Evolutionary conservation across 2,113 vertebrate species (phyloP), one percentile per base, ranked within the genome.

Genomic region (Gnathochromis pfefferi): DNA sequence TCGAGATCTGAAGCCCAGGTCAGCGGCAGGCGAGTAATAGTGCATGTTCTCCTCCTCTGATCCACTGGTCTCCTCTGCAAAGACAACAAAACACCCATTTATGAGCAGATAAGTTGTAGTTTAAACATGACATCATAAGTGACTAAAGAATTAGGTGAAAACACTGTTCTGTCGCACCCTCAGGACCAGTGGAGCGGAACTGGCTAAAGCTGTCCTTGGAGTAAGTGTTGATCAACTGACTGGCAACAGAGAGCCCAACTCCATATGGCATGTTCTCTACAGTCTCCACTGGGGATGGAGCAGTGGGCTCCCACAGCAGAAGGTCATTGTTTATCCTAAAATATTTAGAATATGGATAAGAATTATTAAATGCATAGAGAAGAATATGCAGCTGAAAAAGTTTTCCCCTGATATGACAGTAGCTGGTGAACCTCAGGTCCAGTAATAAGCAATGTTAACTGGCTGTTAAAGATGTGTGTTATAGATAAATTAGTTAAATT

Each of bases 231-330:
- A 99, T 99, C 89, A 99, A 94, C 58, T 99, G 99, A 93, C 98
- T 99, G 96, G 98, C 99, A 63, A 99, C 98, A 11, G 99, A 99
- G 7, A 99, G 97, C 28, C 99, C 98, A 58, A 97, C 96, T 60
- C 98, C 99, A 1, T 98, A 99, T 3, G 99, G 98, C 95, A 99
- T 97, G 91, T 96, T 98, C 92, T 99, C 99, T 86, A 99, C 97
- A 0, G 98, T 99, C 95, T 99, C 99, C 87, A 99, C 99, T 17
- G 98, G 99, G 73, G 99, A 99, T 6, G 99, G 99, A 87, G 99
- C 99, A 31, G 98, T 99, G 60, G 99, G 98, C 92, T 99, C 99
- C 99, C 99, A 99, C 6, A 99, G 96, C 26, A 99, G 91, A 88
- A 99, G 95, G 90, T 99, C 98, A 92, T 99, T 99, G 93, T 98